Evolutionary conservation across 1,140 invertebrate genomes (phyloP).

Genomic region (Belonocnema kinseyi): DNA sequence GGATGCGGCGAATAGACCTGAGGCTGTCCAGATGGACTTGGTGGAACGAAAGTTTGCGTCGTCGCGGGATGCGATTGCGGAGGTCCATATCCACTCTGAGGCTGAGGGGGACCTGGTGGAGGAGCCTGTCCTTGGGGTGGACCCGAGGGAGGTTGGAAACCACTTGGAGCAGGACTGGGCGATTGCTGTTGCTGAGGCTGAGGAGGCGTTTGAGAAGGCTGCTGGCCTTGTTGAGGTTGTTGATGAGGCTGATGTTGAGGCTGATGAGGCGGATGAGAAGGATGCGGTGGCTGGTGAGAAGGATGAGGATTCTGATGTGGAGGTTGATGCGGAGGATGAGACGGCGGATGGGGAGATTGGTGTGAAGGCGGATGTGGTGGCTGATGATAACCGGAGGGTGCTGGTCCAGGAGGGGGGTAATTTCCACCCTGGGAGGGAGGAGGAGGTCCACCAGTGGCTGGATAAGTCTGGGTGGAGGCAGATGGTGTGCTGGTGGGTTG

Average conservation of each 20-base stretch:
- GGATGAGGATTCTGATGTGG: constrained; percentile 56
- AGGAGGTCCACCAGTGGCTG: constrained; percentile 66
- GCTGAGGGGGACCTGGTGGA: constrained; percentile 61
- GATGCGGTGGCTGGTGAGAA: constrained; percentile 57
- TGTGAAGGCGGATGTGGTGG: constrained; percentile 53
- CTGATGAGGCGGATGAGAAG: constrained; percentile 61
- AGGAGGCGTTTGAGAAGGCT: constrained; percentile 66
- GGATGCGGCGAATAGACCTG: constrained; percentile 72
- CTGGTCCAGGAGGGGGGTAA: constrained; percentile 64
- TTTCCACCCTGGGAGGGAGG: constrained; percentile 65
- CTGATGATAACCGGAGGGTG: constrained; percentile 67
- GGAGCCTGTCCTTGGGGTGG: constrained; percentile 70
- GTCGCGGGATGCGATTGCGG: constrained; percentile 70
- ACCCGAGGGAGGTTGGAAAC: constrained; percentile 71
- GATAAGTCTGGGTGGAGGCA: constrained; percentile 73
- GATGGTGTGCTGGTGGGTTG: constrained; percentile 70
- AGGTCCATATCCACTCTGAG: constrained; percentile 65
- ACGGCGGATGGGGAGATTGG: constrained; percentile 51
- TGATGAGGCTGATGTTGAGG: constrained; percentile 53
- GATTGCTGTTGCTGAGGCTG: constrained; percentile 69
- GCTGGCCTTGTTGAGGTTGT: constrained; percentile 56
- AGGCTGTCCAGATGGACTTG: constrained; percentile 68
- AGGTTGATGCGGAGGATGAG: constrained; percentile 55
- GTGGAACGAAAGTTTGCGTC: constrained; percentile 72
- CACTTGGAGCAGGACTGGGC: constrained; percentile 69